Evolutionary conservation across 2,888 invertebrate species (phyloP), one percentile per base, ranked within the genome.

Genomic region (Macropis europaea): DNA sequence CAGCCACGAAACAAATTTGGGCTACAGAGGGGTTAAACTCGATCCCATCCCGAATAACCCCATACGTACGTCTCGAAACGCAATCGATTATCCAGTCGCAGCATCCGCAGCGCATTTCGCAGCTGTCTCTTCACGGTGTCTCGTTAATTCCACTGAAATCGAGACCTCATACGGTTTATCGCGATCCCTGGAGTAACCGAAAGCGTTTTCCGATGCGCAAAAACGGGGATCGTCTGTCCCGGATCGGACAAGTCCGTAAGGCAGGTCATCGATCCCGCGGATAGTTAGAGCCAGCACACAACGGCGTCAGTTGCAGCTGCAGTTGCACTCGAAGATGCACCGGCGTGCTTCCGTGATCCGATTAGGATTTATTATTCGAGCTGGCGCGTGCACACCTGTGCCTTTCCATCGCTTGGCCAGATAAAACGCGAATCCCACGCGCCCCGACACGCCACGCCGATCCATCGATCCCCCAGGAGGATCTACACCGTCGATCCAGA

Each of bases 321-420:
- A 69, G 17, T 70, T 40, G 52, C 71, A 61, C 42, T 32, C 57
- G 53, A 52, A 67, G 72, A 70, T 54, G 64, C 70, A 19, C 69
- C 69, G 52, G 57, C 62, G 57, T 40, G 57, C 52, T 72, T 74
- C 72, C 74, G 59, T 67, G 72, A 74, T 74, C 72, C 74, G 74
- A 72, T 74, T 72, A 68, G 67, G 67, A 72, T 74, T 74, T 74
- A 74, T 74, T 68, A 74, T 74, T 63, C 74, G 72, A 56, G 42
- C 48, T 34, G 22, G 67, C 59, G 68, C 72, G 59, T 56, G 74
- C 67, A 74, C 74, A 74, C 72, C 74, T 74, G 74, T 45, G 72
- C 72, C 61, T 62, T 62, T 72, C 73, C 73, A 56, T 13, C 64
- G 73, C 71, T 73, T 57, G 71, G 52, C 61, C 28, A 64, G 71